These are phyloP conservation scores for Achatina immaculata DNA, from an alignment of 1,140 invertebrate genomes.

Conservation along the genomic window DNA sequence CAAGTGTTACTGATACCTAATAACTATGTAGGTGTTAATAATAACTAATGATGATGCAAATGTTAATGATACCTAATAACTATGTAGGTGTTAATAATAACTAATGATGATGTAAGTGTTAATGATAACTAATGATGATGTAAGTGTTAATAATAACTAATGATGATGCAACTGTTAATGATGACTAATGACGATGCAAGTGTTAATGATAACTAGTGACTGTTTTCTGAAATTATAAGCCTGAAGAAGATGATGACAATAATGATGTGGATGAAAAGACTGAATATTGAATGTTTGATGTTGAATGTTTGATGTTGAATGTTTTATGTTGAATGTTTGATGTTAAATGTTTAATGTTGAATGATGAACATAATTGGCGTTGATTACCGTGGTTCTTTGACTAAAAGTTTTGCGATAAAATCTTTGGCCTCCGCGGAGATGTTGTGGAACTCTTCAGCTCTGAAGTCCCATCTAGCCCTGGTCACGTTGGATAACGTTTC, in stretches of 20 bases:
- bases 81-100: no score
- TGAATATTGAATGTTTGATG: no score
- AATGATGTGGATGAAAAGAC: background rate
- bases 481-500: slow-evolving; percentile 85
- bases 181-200: background rate
- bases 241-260: background rate
- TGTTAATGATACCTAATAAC: no score
- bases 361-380: background rate
- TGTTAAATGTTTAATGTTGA: background rate
- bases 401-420: slow-evolving; percentile 86
- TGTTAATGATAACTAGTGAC: background rate
- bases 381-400: slow-evolving; percentile 86
- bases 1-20: background rate
- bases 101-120: no score
- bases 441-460: slow-evolving; percentile 89
- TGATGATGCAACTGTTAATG: no score
- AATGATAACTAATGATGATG: no score
- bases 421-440: slow-evolving; percentile 89
- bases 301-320: no score
- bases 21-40: background rate
- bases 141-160: no score
- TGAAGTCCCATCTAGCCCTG: slow-evolving; percentile 87
- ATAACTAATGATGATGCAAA: no score
- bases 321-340: background rate
- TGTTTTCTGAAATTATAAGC: background rate